Base-by-base conservation (phyloP, 2,888 invertebrate species). In the Diploptera punctata region DNA sequence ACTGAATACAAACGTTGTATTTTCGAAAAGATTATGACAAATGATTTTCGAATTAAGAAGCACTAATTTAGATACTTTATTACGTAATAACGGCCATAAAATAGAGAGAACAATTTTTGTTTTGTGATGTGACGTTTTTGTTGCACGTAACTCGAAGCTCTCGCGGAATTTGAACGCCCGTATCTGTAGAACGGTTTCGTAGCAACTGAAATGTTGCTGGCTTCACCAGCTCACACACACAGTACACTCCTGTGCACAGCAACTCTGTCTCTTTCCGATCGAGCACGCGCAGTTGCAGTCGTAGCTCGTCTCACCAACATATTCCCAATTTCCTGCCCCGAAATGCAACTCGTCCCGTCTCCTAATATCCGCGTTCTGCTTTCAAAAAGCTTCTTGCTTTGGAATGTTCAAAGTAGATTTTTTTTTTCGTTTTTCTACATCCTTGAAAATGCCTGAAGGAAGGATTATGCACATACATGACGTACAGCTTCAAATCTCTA, bases 261-360 rank as follows among this genome's bases (percentile, higher is more conserved):
- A 19, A 13, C 57, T 19, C 13, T n/a, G n/a, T n/a, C 61, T 19
- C 33, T 19, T 38, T 19, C 62, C 18, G n/a, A n/a, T n/a, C n/a
- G n/a, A n/a, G n/a, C n/a, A n/a, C n/a, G n/a, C n/a, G n/a, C n/a
- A n/a, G n/a, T n/a, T n/a, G n/a, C n/a, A n/a, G n/a, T n/a, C n/a
- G n/a, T n/a, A n/a, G n/a, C n/a, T n/a, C n/a, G n/a, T n/a, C n/a
- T n/a, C n/a, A n/a, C 16, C 38, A 43, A 62, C 62, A 43, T 62
- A 43, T 62, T 62, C 62, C 62, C 62, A 62, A 62, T 62, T 62
- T 62, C 62, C 62, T 62, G 62, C 62, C 43, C 38, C 43, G 24
- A 62, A 62, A 62, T 62, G 43, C 62, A 43, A 62, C 43, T 33
- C 43, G 13, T 38, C 19, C 24, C 29, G 29, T 31, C 29, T 31